Percentiles rank a stretch among this genome's conserved stretches.
phyloP scores from a whole-genome alignment of 37 sponge, comb jelly and placozoan genomes.

The Amphimedon queenslandica region DNA sequence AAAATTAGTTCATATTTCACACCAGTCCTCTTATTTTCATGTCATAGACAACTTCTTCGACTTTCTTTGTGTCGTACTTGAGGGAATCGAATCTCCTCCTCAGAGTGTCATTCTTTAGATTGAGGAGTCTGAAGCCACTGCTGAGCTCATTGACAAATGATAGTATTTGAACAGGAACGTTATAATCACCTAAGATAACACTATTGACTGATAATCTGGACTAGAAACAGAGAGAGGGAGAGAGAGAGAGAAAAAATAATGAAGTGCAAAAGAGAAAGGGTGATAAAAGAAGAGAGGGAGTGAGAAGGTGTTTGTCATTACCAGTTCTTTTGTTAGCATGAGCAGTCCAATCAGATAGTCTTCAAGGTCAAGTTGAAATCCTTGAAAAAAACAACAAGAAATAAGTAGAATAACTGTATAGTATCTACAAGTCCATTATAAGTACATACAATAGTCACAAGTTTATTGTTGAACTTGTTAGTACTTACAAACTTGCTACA shows the following conservation, averaged over 20 bases:
- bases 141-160: constrained; percentile 55
- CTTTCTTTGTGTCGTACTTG: constrained; percentile 81
- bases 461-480: not conserved
- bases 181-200: constrained; percentile 64
- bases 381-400: not conserved
- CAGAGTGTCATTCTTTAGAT: constrained; percentile 81
- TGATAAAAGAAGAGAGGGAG: not conserved
- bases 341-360: constrained; percentile 72
- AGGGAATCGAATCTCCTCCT: constrained; percentile 69
- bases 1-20: too few relatives aligned
- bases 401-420: not conserved
- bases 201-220: constrained; percentile 78
- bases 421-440: too few relatives aligned
- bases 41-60: constrained; percentile 86
- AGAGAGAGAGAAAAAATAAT: not conserved
- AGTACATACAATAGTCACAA: not conserved
- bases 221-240: constrained; percentile 4
- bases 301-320: not conserved
- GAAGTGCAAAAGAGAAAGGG: not conserved
- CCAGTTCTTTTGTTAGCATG: constrained; percentile 59
- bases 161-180: constrained; percentile 57
- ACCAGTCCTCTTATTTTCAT: constrained; percentile 66
- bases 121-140: constrained; percentile 69
- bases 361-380: constrained; percentile 70
- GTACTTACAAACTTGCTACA: too few relatives aligned